Evolutionary conservation across 2,888 invertebrate species (phyloP), one percentile per base, ranked within the genome.

Genomic region (Hecatera dysodea): DNA sequence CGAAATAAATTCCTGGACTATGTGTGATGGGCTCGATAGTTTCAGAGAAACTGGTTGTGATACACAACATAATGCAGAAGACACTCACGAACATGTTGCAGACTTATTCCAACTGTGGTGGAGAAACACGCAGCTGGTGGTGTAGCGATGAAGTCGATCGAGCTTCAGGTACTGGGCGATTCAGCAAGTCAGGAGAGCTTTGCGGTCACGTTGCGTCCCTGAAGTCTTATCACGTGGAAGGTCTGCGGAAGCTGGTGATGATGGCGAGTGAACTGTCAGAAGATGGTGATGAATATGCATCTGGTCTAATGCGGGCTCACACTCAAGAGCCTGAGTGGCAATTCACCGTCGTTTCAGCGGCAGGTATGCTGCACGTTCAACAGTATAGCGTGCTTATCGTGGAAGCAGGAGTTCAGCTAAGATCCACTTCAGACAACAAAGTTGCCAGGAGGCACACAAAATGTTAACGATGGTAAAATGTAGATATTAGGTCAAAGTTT

Each of bases 1-100:
- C 75, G 8, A 75, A 75, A 57, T 63, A 63, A 24, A 75, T 44
- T 17, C 72, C 72, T 0, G 72, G 72, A 69, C 72, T 77, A 27
- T 69, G 48, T 19, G 48, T 8, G 33, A 72, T 69, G 12, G 72
- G 72, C 22, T 27, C 42, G 1, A 72, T 27, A 22, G 77, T 33
- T 44, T 69, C 72, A 24, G 77, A 69, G 33, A 48, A 50, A 15
- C 42, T 50, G 0, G 12, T 56, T 36, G 77, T 50, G 19, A 77
- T 44, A 8, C 42, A 56, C 27, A 77, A 7, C 12, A 56, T 24
- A 56, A 77, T 50, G 27, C 44, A 77, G 48, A 72, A 72, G 19
- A 3, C 56, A 77, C 69, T 77, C 48, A 77, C 70, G 42, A 50
- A 50, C 33, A 69, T 56, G n/a, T 68, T 76, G 27, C 7, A 55